phyloP scores from a whole-genome alignment of 2,888 invertebrate genomes.

The Xanthorhoe designata region DNA sequence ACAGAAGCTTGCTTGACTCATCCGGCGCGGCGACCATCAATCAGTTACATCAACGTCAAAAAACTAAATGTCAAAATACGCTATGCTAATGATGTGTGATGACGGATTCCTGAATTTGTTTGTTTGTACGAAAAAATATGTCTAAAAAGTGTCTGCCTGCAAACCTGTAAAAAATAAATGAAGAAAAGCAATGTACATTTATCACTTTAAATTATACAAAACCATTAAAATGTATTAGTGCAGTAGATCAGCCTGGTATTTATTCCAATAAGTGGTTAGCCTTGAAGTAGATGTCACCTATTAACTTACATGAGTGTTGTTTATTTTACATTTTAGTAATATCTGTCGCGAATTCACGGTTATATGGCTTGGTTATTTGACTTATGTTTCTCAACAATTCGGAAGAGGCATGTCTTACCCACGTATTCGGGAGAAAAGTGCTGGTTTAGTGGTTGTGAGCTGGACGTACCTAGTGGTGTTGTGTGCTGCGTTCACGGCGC shows the following conservation, averaged over 20 bases:
- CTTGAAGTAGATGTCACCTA: conserved; percentile 85
- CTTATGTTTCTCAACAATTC: conserved; percentile 78
- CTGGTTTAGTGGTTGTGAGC: conserved; percentile 79
- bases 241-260: conserved; percentile 62
- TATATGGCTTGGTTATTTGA: conserved; percentile 85
- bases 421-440: conserved; percentile 82
- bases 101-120: conserved; percentile 76
- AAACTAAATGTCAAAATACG: conserved; percentile 68
- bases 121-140: conserved; percentile 77
- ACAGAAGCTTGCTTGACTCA: not conserved
- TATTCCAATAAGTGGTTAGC: conserved; percentile 81
- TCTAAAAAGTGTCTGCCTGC: conserved; percentile 72
- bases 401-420: conserved; percentile 84
- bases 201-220: conserved; percentile 50
- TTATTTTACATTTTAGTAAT: conserved; percentile 83
- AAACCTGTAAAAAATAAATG: conserved; percentile 56
- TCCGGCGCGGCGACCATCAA: not conserved
- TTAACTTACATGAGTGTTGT: conserved; percentile 82
- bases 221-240: conserved; percentile 49
- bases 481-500: conserved; percentile 83
- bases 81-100: too few species aligned
- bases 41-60: conserved; percentile 21
- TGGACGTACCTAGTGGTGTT: conserved; percentile 79
- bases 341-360: conserved; percentile 79
- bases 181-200: conserved; percentile 49